These are phyloP conservation scores for Calyptomena viridis DNA, from an alignment of 2,113 vertebrate genomes.

Conservation along the genomic window DNA sequence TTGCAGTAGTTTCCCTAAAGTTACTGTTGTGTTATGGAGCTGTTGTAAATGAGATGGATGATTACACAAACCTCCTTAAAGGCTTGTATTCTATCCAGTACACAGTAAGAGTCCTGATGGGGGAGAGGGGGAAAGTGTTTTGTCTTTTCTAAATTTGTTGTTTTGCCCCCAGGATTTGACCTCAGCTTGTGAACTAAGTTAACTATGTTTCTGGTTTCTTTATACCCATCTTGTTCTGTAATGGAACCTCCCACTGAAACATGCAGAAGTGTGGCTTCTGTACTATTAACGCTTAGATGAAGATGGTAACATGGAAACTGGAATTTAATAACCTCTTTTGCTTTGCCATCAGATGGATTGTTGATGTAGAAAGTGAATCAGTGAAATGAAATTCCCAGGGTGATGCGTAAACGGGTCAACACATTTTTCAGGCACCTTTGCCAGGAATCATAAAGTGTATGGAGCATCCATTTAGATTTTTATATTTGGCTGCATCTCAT, in stretches of 20 bases:
- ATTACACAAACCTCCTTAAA: neutral
- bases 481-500: conserved; percentile 39
- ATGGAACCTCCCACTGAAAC: neutral
- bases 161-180: neutral
- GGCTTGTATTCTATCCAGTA: neutral
- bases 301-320: neutral
- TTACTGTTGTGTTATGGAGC: rapidly evolving
- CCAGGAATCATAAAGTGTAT: neutral
- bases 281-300: neutral
- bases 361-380: neutral
- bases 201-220: neutral
- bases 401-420: neutral
- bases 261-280: neutral
- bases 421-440: neutral
- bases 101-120: neutral
- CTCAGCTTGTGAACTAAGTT: neutral
- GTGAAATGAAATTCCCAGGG: neutral
- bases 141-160: neutral
- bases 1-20: neutral
- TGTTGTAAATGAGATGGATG: neutral
- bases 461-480: conserved; percentile 32
- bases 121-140: rapidly evolving
- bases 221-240: neutral
- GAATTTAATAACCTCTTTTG: neutral
- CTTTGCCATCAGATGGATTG: neutral